Percentiles rank a stretch among this genome's conserved stretches.
Evolutionary conservation across 1,140 invertebrate species (phyloP).

Genomic region (Drosophila melanogaster): DNA sequence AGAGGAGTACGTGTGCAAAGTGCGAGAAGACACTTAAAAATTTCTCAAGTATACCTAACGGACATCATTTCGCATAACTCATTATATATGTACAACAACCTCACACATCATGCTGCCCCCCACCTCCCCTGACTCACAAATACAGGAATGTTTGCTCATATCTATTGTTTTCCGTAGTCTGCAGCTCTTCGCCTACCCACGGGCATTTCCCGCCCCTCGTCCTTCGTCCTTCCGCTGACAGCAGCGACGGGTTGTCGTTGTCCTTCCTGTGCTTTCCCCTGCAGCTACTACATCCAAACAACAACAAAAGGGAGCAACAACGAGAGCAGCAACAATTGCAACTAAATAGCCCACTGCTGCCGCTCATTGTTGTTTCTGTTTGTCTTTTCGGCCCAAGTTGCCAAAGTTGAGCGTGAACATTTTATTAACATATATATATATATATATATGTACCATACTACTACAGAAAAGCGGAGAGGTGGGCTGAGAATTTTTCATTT

Average conservation of each 20-base stretch:
- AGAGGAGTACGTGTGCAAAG: conserved; percentile 26
- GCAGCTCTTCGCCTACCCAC: not conserved
- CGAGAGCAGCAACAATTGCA: conserved; percentile 57
- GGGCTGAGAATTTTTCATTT: conserved; percentile 42
- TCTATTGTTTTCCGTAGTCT: conserved; percentile 64
- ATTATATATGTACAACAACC: conserved; percentile 43
- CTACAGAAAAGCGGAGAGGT: not conserved
- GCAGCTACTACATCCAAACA: conserved; percentile 14
- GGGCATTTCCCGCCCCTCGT: not conserved
- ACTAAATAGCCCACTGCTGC: conserved; percentile 72
- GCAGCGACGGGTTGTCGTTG: conserved; percentile 37
- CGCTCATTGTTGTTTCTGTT: conserved; percentile 65
- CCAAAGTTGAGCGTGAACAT: conserved; percentile 76
- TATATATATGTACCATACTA: conserved; percentile 14
- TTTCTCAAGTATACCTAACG: conserved; percentile 80
- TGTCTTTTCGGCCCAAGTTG: conserved; percentile 60
- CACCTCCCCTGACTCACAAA: conserved; percentile 6
- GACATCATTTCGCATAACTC: conserved; percentile 73
- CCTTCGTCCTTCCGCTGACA: conserved; percentile 19
- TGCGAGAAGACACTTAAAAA: conserved; percentile 67
- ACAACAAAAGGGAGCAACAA: conserved; percentile 15
- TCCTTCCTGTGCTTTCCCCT: conserved; percentile 68
- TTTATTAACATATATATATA: conserved; percentile 73
- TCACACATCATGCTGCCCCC: conserved; percentile 17
- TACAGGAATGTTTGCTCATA: conserved; percentile 9